Evolutionary conservation across 2,113 vertebrate species (phyloP).

Genomic region (Bungarus multicinctus): DNA sequence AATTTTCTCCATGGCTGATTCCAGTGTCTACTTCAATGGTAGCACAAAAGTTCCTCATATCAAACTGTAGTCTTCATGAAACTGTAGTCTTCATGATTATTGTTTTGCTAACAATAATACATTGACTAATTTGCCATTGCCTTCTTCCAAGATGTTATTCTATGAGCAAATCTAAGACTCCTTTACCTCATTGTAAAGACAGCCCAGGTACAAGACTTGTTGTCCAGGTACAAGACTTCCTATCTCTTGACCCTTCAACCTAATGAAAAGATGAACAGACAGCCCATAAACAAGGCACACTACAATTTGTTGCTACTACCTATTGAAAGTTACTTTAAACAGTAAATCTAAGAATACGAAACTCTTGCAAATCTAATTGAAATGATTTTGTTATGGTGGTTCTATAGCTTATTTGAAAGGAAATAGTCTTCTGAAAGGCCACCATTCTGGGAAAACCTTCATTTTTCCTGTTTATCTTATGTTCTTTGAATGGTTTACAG

Average conservation of each 20-base stretch:
- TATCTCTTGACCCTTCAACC: not conserved
- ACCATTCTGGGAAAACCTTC: not conserved
- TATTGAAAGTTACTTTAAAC: not conserved
- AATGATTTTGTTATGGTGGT: not conserved
- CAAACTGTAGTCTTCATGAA: not conserved
- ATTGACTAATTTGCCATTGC: not conserved
- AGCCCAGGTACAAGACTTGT: too few relatives aligned
- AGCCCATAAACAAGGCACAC: not conserved
- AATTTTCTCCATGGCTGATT: not conserved
- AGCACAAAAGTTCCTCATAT: not conserved
- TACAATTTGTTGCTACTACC: not conserved
- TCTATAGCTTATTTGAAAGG: too few relatives aligned
- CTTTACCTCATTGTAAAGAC: too few relatives aligned
- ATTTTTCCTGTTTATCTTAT: not conserved
- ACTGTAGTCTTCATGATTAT: too few relatives aligned
- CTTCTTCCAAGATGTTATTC: too few relatives aligned
- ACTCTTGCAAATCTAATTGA: not conserved
- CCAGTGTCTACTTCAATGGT: not conserved
- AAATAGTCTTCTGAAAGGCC: not conserved
- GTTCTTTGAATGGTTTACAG: not conserved
- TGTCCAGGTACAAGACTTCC: too few relatives aligned
- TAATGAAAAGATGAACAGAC: not conserved
- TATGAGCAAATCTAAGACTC: too few relatives aligned
- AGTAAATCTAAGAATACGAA: not conserved
- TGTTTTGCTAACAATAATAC: not conserved